Percentiles rank a stretch among this genome's conserved stretches.
Conservation (phyloP, 1,140 invertebrate species). For the Eufriesea mexicana region DNA sequence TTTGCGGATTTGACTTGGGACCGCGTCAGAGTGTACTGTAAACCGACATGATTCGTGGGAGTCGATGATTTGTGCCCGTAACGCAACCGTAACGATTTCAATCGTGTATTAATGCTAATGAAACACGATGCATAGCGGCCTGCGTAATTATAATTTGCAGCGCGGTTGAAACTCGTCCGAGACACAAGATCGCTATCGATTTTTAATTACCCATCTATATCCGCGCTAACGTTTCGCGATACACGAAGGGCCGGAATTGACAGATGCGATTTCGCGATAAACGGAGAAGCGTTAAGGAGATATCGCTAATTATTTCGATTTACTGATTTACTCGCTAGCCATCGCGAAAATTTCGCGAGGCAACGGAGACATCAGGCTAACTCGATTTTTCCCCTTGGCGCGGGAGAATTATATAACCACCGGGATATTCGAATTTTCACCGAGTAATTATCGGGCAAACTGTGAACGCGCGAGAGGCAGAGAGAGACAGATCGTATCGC, state of each 20-base stretch:
- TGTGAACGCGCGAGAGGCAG: no score
- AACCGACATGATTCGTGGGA: not conserved
- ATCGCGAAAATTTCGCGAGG: not conserved
- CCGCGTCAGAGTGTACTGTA: not conserved
- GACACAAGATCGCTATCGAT: conserved; percentile 14
- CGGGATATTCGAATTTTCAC: not conserved
- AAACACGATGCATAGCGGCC: not conserved
- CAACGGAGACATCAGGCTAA: not conserved
- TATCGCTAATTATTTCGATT: not conserved
- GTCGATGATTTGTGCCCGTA: not conserved
- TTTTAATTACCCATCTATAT: conserved; percentile 17
- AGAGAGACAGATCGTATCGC: not conserved
- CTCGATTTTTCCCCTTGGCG: not conserved
- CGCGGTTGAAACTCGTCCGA: not conserved
- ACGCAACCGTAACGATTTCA: not conserved
- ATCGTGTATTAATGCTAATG: conserved; percentile 21
- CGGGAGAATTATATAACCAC: no score
- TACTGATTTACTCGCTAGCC: not conserved
- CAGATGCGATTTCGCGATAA: not conserved
- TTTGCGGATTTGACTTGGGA: not conserved
- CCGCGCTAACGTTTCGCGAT: not conserved
- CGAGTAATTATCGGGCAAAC: not conserved
- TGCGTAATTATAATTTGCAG: conserved; percentile 15
- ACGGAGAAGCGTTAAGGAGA: not conserved
- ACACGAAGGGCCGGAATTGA: not conserved